phyloP scores from a whole-genome alignment of 2,797 vertebrate genomes.

The Sus cebifrons region DNA sequence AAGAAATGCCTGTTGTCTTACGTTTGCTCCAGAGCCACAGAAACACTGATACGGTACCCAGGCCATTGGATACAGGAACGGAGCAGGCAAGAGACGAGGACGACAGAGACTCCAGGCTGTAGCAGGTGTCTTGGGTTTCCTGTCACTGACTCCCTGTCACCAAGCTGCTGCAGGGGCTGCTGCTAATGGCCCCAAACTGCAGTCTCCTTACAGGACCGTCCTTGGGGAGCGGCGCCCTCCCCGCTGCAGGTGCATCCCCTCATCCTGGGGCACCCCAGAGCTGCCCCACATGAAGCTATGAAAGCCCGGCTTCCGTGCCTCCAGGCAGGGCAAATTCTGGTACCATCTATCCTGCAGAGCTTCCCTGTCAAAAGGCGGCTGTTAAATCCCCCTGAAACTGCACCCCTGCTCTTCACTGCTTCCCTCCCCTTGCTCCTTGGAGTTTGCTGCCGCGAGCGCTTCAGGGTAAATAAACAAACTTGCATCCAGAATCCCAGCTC shows the following conservation, averaged over 20 bases:
- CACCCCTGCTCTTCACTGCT: neutral
- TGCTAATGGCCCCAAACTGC: too few relatives aligned
- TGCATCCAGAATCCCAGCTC: neutral
- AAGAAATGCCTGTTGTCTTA: neutral
- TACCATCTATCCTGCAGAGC: too few relatives aligned
- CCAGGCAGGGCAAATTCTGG: neutral
- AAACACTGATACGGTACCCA: accelerated
- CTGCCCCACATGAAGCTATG: neutral
- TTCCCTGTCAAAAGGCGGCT: neutral
- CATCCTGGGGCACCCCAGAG: neutral
- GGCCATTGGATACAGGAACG: accelerated
- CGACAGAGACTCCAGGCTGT: accelerated
- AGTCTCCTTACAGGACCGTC: neutral
- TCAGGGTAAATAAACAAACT: neutral
- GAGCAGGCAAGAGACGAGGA: neutral
- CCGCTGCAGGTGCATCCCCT: neutral
- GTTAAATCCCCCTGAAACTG: neutral
- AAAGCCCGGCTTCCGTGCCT: neutral
- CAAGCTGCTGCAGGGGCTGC: neutral
- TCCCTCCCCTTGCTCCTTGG: neutral
- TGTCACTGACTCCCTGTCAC: accelerated
- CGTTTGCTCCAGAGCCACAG: accelerated
- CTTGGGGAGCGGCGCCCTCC: neutral
- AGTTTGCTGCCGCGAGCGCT: neutral
- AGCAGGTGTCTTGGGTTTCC: neutral